phyloP scores from a whole-genome alignment of 1,140 invertebrate species.

The Macrobrachium rosenbergii region DNA sequence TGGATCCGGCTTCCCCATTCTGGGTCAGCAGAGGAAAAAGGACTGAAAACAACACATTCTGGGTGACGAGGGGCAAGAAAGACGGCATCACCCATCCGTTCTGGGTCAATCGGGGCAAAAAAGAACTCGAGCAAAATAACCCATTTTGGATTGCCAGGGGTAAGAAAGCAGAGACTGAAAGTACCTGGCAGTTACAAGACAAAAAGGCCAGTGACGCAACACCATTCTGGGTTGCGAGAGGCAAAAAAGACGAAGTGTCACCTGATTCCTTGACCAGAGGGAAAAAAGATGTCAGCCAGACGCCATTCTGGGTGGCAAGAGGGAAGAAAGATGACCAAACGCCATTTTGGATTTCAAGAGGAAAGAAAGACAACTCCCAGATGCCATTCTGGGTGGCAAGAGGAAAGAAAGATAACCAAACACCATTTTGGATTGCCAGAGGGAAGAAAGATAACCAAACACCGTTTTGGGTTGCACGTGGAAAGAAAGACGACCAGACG shows the following conservation, averaged over 20 bases:
- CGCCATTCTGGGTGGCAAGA: slow-evolving; percentile 25
- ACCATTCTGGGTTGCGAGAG: slow-evolving; percentile 26
- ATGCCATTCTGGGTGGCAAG: neutral
- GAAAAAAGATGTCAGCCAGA: neutral
- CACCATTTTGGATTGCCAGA: too few species aligned
- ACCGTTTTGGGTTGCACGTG: too few species aligned
- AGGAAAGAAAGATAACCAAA: neutral
- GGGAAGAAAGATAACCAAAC: too few species aligned
- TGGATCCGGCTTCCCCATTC: neutral
- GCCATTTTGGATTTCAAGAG: slow-evolving; percentile 31
- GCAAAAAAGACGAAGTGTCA: slow-evolving; percentile 21
- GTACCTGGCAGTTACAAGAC: too few species aligned
- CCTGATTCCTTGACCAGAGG: slow-evolving; percentile 16
- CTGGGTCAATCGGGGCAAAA: slow-evolving; percentile 24
- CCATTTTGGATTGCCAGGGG: slow-evolving; percentile 23
- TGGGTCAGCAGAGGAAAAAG: slow-evolving; percentile 26
- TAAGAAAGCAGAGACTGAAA: slow-evolving; percentile 17
- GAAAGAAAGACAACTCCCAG: neutral
- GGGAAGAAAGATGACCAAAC: slow-evolving; percentile 24
- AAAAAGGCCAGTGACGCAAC: neutral
- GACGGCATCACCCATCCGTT: neutral
- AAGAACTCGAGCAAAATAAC: neutral
- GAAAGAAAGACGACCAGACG: too few species aligned
- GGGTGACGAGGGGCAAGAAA: neutral
- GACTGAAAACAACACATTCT: neutral